These are phyloP conservation scores for Amphimedon queenslandica DNA, from an alignment of 37 sponge, comb jelly and placozoan species.

Conservation along the genomic window DNA sequence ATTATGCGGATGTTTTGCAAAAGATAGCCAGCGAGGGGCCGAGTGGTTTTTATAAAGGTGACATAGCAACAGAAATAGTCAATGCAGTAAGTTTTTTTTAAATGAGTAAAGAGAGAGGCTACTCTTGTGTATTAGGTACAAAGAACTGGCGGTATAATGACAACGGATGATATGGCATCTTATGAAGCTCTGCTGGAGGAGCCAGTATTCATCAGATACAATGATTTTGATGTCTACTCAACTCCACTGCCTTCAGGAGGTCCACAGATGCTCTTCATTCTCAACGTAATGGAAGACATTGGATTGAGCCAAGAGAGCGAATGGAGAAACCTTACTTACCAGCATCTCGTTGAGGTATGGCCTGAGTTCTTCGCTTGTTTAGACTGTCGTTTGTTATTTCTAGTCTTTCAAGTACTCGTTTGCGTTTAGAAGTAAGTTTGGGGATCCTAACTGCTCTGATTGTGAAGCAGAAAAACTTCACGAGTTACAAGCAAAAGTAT, in stretches of 20 bases:
- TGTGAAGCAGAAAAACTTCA: background rate
- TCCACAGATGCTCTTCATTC: conserved; percentile 55
- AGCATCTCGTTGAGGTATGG: conserved; percentile 58
- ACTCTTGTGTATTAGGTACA: conserved; percentile 14
- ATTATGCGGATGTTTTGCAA: conserved; percentile 49
- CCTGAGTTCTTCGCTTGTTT: background rate
- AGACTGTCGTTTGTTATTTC: background rate
- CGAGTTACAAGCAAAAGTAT: background rate
- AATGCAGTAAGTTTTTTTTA: conserved; percentile 16
- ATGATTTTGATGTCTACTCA: conserved; percentile 43
- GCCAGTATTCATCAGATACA: conserved; percentile 20
- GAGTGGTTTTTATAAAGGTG: conserved; percentile 55
- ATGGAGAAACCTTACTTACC: conserved; percentile 39
- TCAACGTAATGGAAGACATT: conserved; percentile 63
- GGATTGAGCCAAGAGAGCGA: conserved; percentile 3
- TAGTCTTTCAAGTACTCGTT: conserved; percentile 63
- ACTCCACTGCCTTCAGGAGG: conserved; percentile 74
- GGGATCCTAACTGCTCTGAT: conserved; percentile 41
- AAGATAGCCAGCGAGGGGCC: conserved; percentile 28
- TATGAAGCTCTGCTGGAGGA: conserved; percentile 39
- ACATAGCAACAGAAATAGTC: conserved; percentile 49
- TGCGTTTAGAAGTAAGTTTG: conserved; percentile 51
- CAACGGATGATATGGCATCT: conserved; percentile 40
- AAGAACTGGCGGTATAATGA: conserved; percentile 55
- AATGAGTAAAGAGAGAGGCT: no score